Evolutionary conservation across 2,113 vertebrate genomes (phyloP).

Genomic region (Oreochromis aureus): DNA sequence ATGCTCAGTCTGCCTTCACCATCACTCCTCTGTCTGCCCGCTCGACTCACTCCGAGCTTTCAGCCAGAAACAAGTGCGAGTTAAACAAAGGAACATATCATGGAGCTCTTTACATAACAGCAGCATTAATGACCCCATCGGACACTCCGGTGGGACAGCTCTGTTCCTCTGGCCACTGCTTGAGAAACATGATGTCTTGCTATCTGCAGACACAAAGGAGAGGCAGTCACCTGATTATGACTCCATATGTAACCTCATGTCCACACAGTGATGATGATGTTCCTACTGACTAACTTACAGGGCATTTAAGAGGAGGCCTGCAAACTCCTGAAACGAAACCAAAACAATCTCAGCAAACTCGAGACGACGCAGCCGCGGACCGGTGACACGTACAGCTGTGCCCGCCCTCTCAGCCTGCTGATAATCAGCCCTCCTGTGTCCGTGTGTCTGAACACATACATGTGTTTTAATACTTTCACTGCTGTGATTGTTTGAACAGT

Average conservation of each 20-base stretch:
- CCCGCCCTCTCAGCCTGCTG: not conserved
- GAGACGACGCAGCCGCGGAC: too few species aligned
- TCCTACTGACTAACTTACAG: not conserved
- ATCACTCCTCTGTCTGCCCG: not conserved
- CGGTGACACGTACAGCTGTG: not conserved
- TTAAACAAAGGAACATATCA: not conserved
- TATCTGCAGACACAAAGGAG: not conserved
- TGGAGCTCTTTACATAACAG: not conserved
- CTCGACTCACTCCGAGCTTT: not conserved
- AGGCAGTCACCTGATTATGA: not conserved
- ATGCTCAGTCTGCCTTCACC: not conserved
- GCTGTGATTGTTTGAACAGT: not conserved
- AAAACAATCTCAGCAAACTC: not conserved
- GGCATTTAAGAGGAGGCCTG: not conserved
- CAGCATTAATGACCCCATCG: not conserved
- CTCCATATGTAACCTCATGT: fast-evolving
- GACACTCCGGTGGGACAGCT: not conserved
- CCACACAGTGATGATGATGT: not conserved
- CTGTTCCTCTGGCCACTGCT: not conserved
- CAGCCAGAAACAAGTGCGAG: not conserved
- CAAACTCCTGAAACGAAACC: not conserved
- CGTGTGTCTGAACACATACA: not conserved
- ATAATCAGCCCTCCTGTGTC: not conserved
- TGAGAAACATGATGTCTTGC: not conserved
- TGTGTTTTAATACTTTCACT: not conserved